Conservation (phyloP, 2,888 invertebrate species). For the Rhorus exstirpatorius region DNA sequence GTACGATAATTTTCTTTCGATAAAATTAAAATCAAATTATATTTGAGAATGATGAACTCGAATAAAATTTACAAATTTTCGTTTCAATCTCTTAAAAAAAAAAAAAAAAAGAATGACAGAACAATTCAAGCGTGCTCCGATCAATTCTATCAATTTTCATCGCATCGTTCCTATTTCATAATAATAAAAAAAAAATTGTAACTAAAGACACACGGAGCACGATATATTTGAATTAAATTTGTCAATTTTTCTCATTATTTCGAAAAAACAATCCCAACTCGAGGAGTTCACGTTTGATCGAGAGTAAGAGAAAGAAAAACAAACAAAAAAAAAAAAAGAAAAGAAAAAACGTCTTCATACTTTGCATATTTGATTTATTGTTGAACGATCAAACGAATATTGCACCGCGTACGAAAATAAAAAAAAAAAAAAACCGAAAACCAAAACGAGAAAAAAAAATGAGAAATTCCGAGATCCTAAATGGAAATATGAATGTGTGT, state of each 20-base stretch:
- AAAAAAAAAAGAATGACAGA: no score
- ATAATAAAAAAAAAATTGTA: no score
- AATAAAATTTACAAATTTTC: no score
- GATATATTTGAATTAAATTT: neutral
- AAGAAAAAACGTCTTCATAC: slow-evolving; percentile 74
- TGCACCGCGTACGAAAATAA: slow-evolving; percentile 72
- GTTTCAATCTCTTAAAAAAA: no score
- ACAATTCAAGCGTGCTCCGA: no score
- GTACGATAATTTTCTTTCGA: no score
- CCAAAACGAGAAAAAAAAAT: slow-evolving; percentile 36
- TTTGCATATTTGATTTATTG: slow-evolving; percentile 80
- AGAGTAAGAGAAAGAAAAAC: neutral
- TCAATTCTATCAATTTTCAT: slow-evolving; percentile 10
- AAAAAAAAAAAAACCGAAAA: slow-evolving; percentile 28
- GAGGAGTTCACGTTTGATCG: slow-evolving; percentile 17
- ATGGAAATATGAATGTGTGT: slow-evolving; percentile 8
- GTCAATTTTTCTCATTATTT: neutral
- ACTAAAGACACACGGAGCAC: slow-evolving; percentile 24
- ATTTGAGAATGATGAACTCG: no score
- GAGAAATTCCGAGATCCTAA: slow-evolving; percentile 67
- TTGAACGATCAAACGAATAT: slow-evolving; percentile 75
- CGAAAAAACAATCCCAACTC: neutral
- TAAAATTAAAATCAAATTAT: no score
- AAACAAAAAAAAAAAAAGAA: slow-evolving; percentile 44
- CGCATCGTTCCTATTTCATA: slow-evolving; percentile 9